phyloP scores from a whole-genome alignment of 2,888 invertebrate species.

The Beris chalybata region DNA sequence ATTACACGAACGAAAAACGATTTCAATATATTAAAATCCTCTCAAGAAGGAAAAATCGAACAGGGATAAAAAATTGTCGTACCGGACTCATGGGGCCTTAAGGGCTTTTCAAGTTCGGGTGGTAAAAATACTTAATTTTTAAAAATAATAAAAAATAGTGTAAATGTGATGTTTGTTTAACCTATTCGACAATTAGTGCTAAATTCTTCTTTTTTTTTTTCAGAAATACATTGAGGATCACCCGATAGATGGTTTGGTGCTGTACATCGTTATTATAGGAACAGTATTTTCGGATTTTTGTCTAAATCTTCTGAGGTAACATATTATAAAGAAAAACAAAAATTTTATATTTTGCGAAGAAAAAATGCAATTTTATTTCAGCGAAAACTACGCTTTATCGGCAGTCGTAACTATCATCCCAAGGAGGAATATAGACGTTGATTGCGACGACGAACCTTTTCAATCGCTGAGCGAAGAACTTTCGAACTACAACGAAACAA shows the following conservation, averaged over 20 bases:
- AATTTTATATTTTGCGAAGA: not conserved
- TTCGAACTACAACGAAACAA: not conserved
- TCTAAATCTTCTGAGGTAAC: constrained; percentile 22
- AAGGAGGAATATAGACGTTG: not conserved
- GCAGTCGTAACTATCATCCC: constrained; percentile 1
- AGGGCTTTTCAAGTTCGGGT: no score
- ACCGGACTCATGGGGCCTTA: no score
- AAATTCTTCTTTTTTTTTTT: not conserved
- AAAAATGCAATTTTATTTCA: not conserved
- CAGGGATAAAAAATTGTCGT: no score
- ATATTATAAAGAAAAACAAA: constrained; percentile 11
- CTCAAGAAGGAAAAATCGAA: no score
- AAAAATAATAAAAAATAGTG: no score
- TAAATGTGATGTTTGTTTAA: no score
- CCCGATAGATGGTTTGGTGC: constrained; percentile 10
- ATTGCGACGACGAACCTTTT: not conserved
- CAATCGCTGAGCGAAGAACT: constrained; percentile 7
- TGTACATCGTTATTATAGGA: constrained; percentile 32
- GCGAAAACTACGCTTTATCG: constrained; percentile 16
- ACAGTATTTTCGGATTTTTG: constrained; percentile 18
- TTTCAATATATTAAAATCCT: no score
- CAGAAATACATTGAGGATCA: constrained; percentile 33
- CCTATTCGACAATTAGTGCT: no score
- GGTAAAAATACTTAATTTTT: no score
- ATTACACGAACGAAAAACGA: no score